Conservation (phyloP, 1,140 invertebrate genomes). For the Calephelis nemesis region DNA sequence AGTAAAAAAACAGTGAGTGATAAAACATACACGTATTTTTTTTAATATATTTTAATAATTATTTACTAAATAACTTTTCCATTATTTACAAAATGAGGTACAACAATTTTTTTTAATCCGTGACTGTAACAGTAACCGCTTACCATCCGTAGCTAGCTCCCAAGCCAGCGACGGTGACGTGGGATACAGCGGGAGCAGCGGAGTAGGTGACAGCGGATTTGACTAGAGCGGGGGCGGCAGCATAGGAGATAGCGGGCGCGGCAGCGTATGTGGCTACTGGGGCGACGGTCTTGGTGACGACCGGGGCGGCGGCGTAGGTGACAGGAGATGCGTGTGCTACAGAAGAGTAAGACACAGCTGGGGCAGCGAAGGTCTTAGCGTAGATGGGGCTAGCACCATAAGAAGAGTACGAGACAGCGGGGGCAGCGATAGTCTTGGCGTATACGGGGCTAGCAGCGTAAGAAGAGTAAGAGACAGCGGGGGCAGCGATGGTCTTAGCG, state of each 20-base stretch:
- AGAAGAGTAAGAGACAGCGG: conserved; percentile 28
- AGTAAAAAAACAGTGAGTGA: too few relatives aligned
- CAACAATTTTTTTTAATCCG: not conserved
- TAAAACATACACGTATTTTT: too few relatives aligned
- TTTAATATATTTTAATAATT: not conserved
- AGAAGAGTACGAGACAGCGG: conserved; percentile 34
- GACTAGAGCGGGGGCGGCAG: conserved; percentile 38
- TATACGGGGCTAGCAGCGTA: conserved; percentile 34
- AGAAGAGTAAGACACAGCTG: conserved; percentile 42
- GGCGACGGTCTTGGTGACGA: conserved; percentile 31
- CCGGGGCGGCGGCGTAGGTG: conserved; percentile 27
- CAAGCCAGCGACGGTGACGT: conserved; percentile 49
- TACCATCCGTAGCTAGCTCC: conserved; percentile 52
- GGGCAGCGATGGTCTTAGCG: conserved; percentile 33
- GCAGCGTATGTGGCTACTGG: conserved; percentile 35
- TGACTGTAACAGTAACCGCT: conserved; percentile 19
- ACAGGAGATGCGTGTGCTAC: conserved; percentile 26
- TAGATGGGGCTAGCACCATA: conserved; percentile 38
- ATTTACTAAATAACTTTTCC: not conserved
- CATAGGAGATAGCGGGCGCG: conserved; percentile 32
- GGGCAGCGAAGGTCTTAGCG: conserved; percentile 26
- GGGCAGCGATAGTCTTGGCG: conserved; percentile 23
- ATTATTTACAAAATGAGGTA: not conserved
- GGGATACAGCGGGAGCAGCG: conserved; percentile 50
- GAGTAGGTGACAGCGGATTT: conserved; percentile 45